phyloP scores from a whole-genome alignment of 1,140 invertebrate genomes.

The Zeugodacus cucurbitae region DNA sequence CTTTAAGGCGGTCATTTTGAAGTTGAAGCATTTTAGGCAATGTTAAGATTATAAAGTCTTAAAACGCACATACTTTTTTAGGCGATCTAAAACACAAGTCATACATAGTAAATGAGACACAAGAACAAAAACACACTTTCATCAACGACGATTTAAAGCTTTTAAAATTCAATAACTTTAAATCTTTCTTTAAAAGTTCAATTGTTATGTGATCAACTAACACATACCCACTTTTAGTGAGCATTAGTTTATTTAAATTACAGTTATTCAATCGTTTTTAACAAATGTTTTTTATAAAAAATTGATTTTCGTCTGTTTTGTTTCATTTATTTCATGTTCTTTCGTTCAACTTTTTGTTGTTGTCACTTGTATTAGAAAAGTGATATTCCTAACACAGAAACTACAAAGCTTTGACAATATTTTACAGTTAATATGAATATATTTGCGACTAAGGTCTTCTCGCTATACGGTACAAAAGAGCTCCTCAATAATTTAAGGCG shows the following conservation, averaged over 20 bases:
- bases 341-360: neutral
- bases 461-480: neutral
- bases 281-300: no score
- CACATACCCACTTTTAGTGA: no score
- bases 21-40: neutral
- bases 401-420: neutral
- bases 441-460: neutral
- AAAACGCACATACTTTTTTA: constrained; percentile 5
- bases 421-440: neutral
- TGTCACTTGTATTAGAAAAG: neutral
- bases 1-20: neutral
- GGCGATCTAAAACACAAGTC: neutral
- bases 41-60: neutral
- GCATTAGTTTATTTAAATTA: no score
- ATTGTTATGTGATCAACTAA: no score
- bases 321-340: neutral
- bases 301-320: neutral
- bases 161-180: no score
- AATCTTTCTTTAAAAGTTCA: no score
- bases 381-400: neutral
- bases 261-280: no score
- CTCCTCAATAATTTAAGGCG: no score
- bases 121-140: neutral
- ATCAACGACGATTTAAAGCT: neutral
- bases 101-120: neutral